A percentile compares a stretch with the other conserved stretches of the same genome.
Conservation (phyloP, 2,113 vertebrate species). For the Recurvirostra avosetta region DNA sequence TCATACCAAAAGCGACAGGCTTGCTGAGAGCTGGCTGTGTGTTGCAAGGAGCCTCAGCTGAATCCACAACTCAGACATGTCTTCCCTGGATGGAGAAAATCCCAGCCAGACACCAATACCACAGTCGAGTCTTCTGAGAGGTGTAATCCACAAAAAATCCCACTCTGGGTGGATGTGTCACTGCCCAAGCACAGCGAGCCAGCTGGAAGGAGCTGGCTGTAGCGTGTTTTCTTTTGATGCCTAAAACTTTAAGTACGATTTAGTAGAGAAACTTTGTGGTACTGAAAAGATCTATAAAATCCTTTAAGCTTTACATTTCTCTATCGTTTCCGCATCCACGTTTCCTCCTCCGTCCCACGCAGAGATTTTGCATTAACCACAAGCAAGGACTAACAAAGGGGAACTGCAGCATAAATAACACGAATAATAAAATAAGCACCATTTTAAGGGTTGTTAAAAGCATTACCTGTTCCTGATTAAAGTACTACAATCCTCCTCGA, state of each 20-base stretch:
- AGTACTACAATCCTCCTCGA: not conserved
- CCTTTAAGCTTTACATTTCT: not conserved
- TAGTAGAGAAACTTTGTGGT: not conserved
- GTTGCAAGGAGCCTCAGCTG: not conserved
- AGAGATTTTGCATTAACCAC: not conserved
- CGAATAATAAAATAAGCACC: not conserved
- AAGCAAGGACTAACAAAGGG: not conserved
- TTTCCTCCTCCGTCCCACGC: not conserved
- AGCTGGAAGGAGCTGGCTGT: not conserved
- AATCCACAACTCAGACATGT: not conserved
- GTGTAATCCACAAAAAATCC: not conserved
- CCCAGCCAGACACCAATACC: not conserved
- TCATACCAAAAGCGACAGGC: not conserved
- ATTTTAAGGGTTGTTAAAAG: not conserved
- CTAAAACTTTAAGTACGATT: not conserved
- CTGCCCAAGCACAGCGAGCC: not conserved
- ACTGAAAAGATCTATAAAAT: not conserved
- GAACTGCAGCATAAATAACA: not conserved
- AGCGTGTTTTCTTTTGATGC: not conserved
- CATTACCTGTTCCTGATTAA: not conserved
- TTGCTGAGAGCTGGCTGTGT: not conserved
- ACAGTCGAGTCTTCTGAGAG: not conserved
- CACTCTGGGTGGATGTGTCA: not conserved
- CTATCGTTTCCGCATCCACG: rapidly evolving
- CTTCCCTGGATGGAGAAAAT: not conserved